Evolutionary conservation across 2,888 invertebrate genomes (phyloP).

Genomic region (Microplitis deprimator): DNA sequence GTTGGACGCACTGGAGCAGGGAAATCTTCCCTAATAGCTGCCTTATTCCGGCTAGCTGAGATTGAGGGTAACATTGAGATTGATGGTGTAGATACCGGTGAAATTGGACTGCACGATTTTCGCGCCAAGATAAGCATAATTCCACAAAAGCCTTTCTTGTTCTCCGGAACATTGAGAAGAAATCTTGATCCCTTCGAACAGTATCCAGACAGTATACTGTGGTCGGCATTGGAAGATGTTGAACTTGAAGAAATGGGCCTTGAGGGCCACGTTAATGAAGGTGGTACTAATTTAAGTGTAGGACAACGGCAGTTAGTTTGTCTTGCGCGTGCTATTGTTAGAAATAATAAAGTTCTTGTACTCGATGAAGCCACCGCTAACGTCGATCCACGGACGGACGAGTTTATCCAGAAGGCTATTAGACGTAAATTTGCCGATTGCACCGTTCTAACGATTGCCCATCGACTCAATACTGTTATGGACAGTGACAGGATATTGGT

Average conservation of each 20-base stretch:
- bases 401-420: slow-evolving; percentile 74
- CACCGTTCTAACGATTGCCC: slow-evolving; percentile 77
- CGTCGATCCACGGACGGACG: slow-evolving; percentile 85
- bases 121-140: slow-evolving; percentile 76
- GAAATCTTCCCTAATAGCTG: slow-evolving; percentile 79
- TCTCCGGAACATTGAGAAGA: slow-evolving; percentile 88
- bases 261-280: slow-evolving; percentile 78
- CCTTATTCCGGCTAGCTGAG: slow-evolving; percentile 78
- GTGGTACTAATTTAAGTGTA: slow-evolving; percentile 87
- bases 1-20: slow-evolving; percentile 85
- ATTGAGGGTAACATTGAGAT: slow-evolving; percentile 72
- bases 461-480: slow-evolving; percentile 77
- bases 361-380: slow-evolving; percentile 95
- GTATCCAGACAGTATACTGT: slow-evolving; percentile 83
- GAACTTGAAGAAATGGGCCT: slow-evolving; percentile 81
- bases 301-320: slow-evolving; percentile 93
- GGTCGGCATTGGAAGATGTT: slow-evolving; percentile 88
- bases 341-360: slow-evolving; percentile 87
- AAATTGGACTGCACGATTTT: slow-evolving; percentile 74
- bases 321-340: slow-evolving; percentile 88
- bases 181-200: slow-evolving; percentile 93
- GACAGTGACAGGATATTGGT: slow-evolving; percentile 76
- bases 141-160: slow-evolving; percentile 87
- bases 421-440: slow-evolving; percentile 73
- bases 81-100: slow-evolving; percentile 71